phyloP scores from a whole-genome alignment of 1,140 invertebrate genomes.

The Linepithema humile region DNA sequence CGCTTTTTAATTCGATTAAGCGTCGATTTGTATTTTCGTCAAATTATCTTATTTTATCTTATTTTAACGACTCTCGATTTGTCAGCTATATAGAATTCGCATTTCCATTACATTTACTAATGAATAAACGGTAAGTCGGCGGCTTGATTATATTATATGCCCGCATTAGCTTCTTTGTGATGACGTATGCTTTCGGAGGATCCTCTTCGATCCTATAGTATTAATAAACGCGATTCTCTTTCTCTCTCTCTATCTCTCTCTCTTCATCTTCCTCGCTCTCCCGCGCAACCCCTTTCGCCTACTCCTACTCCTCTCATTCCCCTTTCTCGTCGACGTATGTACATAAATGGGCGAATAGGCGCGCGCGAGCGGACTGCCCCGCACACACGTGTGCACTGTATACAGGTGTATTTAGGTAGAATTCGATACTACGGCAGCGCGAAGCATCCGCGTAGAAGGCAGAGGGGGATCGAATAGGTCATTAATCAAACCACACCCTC shows the following conservation, averaged over 20 bases:
- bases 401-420: slow-evolving; percentile 80
- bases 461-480: slow-evolving; percentile 82
- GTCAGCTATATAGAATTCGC: slow-evolving; percentile 12
- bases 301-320: slow-evolving; percentile 10
- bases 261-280: neutral
- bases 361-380: slow-evolving; percentile 44
- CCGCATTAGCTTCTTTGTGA: slow-evolving; percentile 42
- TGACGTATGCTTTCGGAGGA: slow-evolving; percentile 27
- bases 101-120: slow-evolving; percentile 51
- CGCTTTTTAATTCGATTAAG: slow-evolving; percentile 16
- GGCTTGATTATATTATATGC: slow-evolving; percentile 47
- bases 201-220: slow-evolving; percentile 38
- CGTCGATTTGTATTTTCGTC: slow-evolving; percentile 30
- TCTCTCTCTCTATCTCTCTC: slow-evolving; percentile 36
- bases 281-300: neutral
- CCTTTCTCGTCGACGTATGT: slow-evolving; percentile 36
- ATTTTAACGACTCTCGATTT: slow-evolving; percentile 9
- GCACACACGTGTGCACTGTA: slow-evolving; percentile 44
- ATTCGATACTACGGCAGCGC: slow-evolving; percentile 80
- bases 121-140: slow-evolving; percentile 43
- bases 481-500: slow-evolving; percentile 85
- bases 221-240: slow-evolving; percentile 40
- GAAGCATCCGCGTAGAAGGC: slow-evolving; percentile 73
- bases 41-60: slow-evolving; percentile 25
- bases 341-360: slow-evolving; percentile 63